Base-by-base conservation (phyloP, 2,888 invertebrate species). In the Didymodactylos carnosus region DNA sequence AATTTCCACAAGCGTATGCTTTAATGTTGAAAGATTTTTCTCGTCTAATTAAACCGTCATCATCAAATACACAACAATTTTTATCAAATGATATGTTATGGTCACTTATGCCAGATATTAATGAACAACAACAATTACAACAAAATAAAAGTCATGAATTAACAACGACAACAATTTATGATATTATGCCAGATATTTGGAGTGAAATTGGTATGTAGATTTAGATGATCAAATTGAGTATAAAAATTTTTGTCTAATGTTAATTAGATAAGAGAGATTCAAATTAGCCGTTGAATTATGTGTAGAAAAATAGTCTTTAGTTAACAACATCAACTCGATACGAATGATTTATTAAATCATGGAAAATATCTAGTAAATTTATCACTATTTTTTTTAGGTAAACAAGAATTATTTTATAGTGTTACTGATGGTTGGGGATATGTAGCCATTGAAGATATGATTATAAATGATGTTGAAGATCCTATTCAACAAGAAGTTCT, bases 381-480 rank as follows among this genome's bases (percentile, higher is more conserved):
- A 10, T 43, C 19, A 19, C 19, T 43, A 10, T 43, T 7, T 14
- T 14, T 35, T 62, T 35, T 72, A 46, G 72, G 69, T 43, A 75
- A 75, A 29, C 72, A 75, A 27, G 75, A 75, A 35, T 25, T 75
- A 40, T 75, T 75, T 23, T 75, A 72, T 41, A 69, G 69, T 7
- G 43, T 40, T 11, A 75, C 75, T n/a, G 75, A 75, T 62, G 75
- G 75, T 19, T 75, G 75, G 75, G 75, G 75, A 7, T 75, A 72
- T 72, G 75, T 75, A 29, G 75, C 75, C 3, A 72, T 75, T 43
- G 75, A 75, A 39, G 75, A 75, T 43, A 75, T 75, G 75, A 74
- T 74, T 7, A 74, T 74, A 8, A 74, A 74, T 29, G 71, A 74
- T 46, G 74, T 74, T 19, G 74, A 74, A 13, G 23, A 71, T 25